A percentile compares a stretch with the other conserved stretches of the same genome.
phyloP scores from a whole-genome alignment of 2,888 invertebrate genomes.

The Chrysotoxum bicinctum region DNA sequence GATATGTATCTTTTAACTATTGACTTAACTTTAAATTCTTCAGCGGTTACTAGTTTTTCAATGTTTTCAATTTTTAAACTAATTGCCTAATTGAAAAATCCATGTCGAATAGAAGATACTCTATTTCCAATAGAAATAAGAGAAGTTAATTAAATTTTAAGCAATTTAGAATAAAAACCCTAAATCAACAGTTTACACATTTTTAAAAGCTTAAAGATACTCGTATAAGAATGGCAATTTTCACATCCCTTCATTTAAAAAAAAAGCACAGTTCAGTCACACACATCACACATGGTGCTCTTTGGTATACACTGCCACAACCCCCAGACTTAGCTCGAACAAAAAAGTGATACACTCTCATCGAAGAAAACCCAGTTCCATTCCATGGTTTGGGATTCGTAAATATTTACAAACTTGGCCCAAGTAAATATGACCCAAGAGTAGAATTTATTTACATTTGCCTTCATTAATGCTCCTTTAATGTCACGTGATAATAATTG shows the following conservation, averaged over 20 bases:
- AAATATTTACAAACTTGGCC: constrained; percentile 76
- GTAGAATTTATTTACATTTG: constrained; percentile 76
- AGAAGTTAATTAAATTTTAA: constrained; percentile 60
- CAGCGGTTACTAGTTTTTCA: not conserved
- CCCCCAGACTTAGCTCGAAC: not conserved
- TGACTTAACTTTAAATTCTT: no score
- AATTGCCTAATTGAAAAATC: not conserved
- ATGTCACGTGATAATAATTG: constrained; percentile 74
- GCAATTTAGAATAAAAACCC: constrained; percentile 31
- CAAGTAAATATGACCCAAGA: constrained; percentile 76
- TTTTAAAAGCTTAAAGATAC: constrained; percentile 60
- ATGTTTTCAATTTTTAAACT: not conserved
- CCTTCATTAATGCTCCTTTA: constrained; percentile 76
- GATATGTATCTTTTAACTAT: no score
- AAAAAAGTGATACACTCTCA: constrained; percentile 48
- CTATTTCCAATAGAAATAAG: constrained; percentile 1
- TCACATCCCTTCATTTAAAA: constrained; percentile 24
- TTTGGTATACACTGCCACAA: constrained; percentile 15
- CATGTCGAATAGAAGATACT: not conserved
- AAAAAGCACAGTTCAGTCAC: not conserved
- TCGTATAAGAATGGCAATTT: constrained; percentile 27
- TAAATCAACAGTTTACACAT: constrained; percentile 59
- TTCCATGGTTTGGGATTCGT: constrained; percentile 71
- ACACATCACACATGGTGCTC: constrained; percentile 52
- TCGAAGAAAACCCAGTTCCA: constrained; percentile 53